Conservation (phyloP, 2,113 vertebrate species). For the zebrafish (Danio rerio) region GRCz12tu NC_133198.1:49380501-49381000, state of each 20-base stretch:
- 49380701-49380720: slow-evolving; percentile 62
- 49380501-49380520: slow-evolving; percentile 91
- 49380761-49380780: slow-evolving; percentile 70
- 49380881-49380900: slow-evolving; percentile 97
- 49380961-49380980: slow-evolving; percentile 92
- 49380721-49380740: slow-evolving; percentile 48
- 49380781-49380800: slow-evolving; percentile 67
- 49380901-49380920: slow-evolving; percentile 96
- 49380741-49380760: slow-evolving; percentile 31
- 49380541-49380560: slow-evolving; percentile 77
- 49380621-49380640: slow-evolving; percentile 53
- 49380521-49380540: slow-evolving; percentile 88
- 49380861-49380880: slow-evolving; percentile 94
- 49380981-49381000: slow-evolving; percentile 96
- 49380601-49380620: slow-evolving; percentile 80
- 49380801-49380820: slow-evolving; percentile 80
- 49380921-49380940: slow-evolving; percentile 95
- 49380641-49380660: slow-evolving; percentile 79
- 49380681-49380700: slow-evolving; percentile 54
- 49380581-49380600: slow-evolving; percentile 80
- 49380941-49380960: slow-evolving; percentile 90
- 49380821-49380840: slow-evolving; percentile 94
- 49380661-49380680: slow-evolving; percentile 82
- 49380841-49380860: slow-evolving; percentile 94
- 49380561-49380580: slow-evolving; percentile 79